Evolutionary conservation across 1,140 invertebrate genomes (phyloP).

Genomic region (Magallana angulata): DNA sequence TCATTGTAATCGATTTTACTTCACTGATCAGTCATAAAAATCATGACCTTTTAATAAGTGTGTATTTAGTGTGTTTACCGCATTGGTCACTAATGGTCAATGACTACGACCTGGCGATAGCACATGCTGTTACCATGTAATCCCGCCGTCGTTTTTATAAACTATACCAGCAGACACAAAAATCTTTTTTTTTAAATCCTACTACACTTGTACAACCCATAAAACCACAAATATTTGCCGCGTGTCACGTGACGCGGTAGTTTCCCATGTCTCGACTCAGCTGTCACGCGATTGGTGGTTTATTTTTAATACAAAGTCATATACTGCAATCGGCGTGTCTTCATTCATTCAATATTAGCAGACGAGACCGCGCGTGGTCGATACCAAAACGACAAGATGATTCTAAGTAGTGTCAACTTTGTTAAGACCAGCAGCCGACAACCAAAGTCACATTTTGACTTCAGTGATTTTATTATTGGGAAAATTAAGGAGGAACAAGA

Average conservation of each 20-base stretch:
- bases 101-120: background rate
- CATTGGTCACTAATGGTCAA: too few relatives aligned
- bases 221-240: background rate
- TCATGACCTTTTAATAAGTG: too few relatives aligned
- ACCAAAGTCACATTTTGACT: conserved; percentile 12
- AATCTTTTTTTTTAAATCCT: background rate
- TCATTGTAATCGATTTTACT: too few relatives aligned
- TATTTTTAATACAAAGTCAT: conserved; percentile 27
- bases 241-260: conserved; percentile 13
- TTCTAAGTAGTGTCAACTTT: conserved; percentile 46
- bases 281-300: conserved; percentile 11
- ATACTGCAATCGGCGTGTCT: conserved; percentile 31
- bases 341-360: conserved; percentile 17
- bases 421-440: conserved; percentile 40
- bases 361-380: conserved; percentile 29
- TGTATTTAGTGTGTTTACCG: too few relatives aligned
- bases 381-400: conserved; percentile 43
- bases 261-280: conserved; percentile 9
- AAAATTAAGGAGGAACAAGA: conserved; percentile 44
- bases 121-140: conserved; percentile 6
- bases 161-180: background rate
- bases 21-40: too few relatives aligned
- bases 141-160: background rate
- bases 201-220: background rate
- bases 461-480: conserved; percentile 49